These are phyloP conservation scores for Hucho hucho DNA, from an alignment of 2,113 vertebrate species.

Conservation along the genomic window DNA sequence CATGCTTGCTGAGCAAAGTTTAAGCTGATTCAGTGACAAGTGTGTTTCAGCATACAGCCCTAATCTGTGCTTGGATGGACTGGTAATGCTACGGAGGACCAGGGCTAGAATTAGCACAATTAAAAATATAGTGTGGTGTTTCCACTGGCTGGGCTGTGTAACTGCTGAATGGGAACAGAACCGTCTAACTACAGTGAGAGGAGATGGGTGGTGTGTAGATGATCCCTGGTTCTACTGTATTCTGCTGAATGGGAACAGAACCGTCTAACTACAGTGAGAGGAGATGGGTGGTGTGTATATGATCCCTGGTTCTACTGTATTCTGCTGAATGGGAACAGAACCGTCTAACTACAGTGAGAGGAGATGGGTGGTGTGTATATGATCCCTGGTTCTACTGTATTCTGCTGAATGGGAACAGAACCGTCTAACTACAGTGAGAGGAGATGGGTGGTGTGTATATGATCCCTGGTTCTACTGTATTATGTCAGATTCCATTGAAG, in stretches of 20 bases:
- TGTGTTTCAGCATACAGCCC: constrained; percentile 42
- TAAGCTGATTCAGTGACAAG: constrained; percentile 79
- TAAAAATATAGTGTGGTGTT: constrained; percentile 79
- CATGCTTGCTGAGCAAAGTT: constrained; percentile 78
- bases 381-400: too few species aligned
- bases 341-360: too few species aligned
- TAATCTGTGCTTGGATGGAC: constrained; percentile 71
- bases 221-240: background rate
- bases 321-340: constrained; percentile 44
- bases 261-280: too few species aligned
- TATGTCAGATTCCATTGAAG: constrained; percentile 71
- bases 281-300: too few species aligned
- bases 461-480: constrained; percentile 37
- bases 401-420: too few species aligned
- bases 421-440: too few species aligned
- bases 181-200: too few species aligned
- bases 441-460: too few species aligned
- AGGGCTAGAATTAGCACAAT: constrained; percentile 73
- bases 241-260: too few species aligned
- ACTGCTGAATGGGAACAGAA: constrained; percentile 77
- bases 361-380: too few species aligned
- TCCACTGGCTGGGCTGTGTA: constrained; percentile 76
- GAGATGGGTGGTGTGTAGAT: too few species aligned
- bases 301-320: constrained; percentile 36
- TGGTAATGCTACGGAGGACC: constrained; percentile 72